phyloP scores from a whole-genome alignment of 1,140 invertebrate species.

The Rhopalosiphum maidis region DNA sequence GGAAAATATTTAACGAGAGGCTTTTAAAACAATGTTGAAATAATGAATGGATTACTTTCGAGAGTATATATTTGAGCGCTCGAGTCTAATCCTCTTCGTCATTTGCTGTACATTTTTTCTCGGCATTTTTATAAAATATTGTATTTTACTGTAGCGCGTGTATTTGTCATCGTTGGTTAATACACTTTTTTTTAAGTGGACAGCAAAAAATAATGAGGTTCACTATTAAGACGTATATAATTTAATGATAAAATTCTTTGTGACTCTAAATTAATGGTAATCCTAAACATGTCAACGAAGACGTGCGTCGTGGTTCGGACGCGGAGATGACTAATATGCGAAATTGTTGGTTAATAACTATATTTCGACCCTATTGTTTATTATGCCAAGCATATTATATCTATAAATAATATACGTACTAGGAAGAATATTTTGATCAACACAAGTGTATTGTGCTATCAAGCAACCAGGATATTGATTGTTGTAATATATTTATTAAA shows the following conservation, averaged over 20 bases:
- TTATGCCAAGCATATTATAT: neutral
- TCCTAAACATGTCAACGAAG: neutral
- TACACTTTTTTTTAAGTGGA: neutral
- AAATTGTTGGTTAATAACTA: neutral
- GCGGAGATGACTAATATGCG: neutral
- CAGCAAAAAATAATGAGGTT: neutral
- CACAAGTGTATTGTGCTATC: neutral
- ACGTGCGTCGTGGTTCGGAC: neutral
- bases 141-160: neutral
- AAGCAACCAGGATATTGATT: neutral
- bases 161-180: neutral
- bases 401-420: neutral
- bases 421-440: neutral
- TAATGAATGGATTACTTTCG: slow-evolving; percentile 33
- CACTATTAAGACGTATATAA: neutral
- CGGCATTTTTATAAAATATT: neutral
- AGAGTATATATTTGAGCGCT: neutral
- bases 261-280: neutral
- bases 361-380: neutral
- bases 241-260: neutral
- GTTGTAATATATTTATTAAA: neutral
- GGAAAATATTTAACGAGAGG: slow-evolving; percentile 7
- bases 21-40: slow-evolving; percentile 13
- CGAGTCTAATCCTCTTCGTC: neutral
- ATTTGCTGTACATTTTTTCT: neutral